Percentiles rank a stretch among this genome's conserved stretches.
Evolutionary conservation across 2,888 invertebrate species (phyloP).

Genomic region (Pyrochroa serraticornis): DNA sequence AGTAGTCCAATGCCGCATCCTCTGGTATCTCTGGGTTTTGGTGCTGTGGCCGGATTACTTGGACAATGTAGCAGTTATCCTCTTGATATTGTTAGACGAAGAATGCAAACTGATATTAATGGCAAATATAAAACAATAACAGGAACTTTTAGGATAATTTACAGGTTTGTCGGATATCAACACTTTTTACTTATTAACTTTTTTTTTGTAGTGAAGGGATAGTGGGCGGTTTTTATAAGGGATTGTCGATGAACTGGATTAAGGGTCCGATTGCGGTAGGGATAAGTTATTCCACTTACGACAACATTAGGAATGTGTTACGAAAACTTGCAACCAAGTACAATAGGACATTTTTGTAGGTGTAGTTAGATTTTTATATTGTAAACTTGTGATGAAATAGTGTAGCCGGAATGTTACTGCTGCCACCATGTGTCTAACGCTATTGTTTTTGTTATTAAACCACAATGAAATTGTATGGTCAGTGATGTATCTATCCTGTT

Average conservation of each 20-base stretch:
- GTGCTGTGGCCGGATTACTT: conserved; percentile 89
- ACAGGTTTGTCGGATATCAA: conserved; percentile 62
- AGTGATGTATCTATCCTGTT: too few species aligned
- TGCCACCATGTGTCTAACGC: neutral
- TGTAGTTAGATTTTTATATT: conserved; percentile 11
- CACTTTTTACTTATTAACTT: conserved; percentile 3
- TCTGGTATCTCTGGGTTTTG: conserved; percentile 75
- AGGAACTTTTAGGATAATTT: conserved; percentile 71
- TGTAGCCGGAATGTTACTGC: conserved; percentile 23
- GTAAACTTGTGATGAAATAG: conserved; percentile 1
- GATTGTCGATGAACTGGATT: conserved; percentile 99
- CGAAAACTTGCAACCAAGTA: conserved; percentile 51
- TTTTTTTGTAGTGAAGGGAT: conserved; percentile 79
- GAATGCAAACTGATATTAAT: conserved; percentile 66
- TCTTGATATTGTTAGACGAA: conserved; percentile 82
- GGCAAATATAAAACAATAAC: conserved; percentile 69
- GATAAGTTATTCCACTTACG: conserved; percentile 95
- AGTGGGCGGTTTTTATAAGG: conserved; percentile 92
- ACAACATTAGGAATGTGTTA: conserved; percentile 71
- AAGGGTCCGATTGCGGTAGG: conserved; percentile 91
- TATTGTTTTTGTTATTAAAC: conserved; percentile 1
- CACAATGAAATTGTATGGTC: too few species aligned
- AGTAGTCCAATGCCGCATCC: conserved; percentile 52
- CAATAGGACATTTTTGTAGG: conserved; percentile 32
- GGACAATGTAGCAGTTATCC: conserved; percentile 98